Conservation (phyloP, 2,888 invertebrate genomes). For the Agonopterix heracliana region DNA sequence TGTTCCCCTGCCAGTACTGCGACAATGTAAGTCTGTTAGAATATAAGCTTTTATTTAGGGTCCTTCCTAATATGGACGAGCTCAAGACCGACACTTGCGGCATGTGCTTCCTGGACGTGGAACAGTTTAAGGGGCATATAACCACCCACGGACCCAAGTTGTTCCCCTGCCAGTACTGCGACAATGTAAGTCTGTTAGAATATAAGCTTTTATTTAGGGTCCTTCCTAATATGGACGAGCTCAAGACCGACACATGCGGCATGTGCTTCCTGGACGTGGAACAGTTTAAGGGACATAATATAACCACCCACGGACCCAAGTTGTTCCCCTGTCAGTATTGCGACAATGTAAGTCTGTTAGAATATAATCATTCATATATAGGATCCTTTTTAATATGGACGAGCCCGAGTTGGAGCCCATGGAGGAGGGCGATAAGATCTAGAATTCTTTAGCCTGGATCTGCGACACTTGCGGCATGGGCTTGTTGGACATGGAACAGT, state of each 20-base stretch:
- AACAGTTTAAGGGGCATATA: slow-evolving; percentile 44
- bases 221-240: slow-evolving; percentile 4
- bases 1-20: slow-evolving; percentile 56
- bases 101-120: slow-evolving; percentile 37
- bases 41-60: too few species aligned
- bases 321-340: slow-evolving; percentile 56
- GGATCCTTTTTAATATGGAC: background rate
- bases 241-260: slow-evolving; percentile 17
- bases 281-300: slow-evolving; percentile 47
- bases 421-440: slow-evolving; percentile 17
- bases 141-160: slow-evolving; percentile 41
- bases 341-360: slow-evolving; percentile 35
- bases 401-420: slow-evolving; percentile 19
- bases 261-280: slow-evolving; percentile 38
- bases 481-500: slow-evolving; percentile 37
- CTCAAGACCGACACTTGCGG: slow-evolving; percentile 49
- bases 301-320: slow-evolving; percentile 41
- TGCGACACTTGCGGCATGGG: slow-evolving; percentile 60
- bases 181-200: slow-evolving; percentile 32
- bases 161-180: slow-evolving; percentile 55
- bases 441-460: slow-evolving; percentile 33
- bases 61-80: too few species aligned
- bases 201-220: too few species aligned
- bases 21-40: slow-evolving; percentile 34
- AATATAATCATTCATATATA: background rate